phyloP scores from a whole-genome alignment of 1,140 invertebrate genomes.

The Atta colombica region DNA sequence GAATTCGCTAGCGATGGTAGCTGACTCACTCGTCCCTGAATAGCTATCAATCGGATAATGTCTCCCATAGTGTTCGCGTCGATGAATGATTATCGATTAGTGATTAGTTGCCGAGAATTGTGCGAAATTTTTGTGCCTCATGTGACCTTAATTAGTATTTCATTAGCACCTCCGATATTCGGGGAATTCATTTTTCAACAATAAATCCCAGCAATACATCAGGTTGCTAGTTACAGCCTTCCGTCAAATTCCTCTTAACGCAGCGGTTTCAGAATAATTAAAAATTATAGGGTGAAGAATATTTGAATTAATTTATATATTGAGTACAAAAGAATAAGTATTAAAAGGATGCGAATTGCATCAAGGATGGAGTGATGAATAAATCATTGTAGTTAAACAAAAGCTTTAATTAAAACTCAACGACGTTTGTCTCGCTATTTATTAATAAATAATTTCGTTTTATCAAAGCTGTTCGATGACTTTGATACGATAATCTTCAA shows the following conservation, averaged over 20 bases:
- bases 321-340: neutral
- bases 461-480: neutral
- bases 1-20: neutral
- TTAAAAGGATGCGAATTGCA: neutral
- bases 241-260: neutral
- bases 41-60: constrained; percentile 46
- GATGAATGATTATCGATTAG: constrained; percentile 50
- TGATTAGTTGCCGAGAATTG: constrained; percentile 28
- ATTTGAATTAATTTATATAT: neutral
- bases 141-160: constrained; percentile 45
- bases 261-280: neutral
- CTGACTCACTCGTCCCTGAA: constrained; percentile 10
- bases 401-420: constrained; percentile 26
- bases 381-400: constrained; percentile 8
- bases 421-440: constrained; percentile 1
- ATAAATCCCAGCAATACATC: constrained; percentile 13
- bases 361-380: neutral
- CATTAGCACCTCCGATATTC: neutral
- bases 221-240: neutral
- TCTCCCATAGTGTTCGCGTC: neutral
- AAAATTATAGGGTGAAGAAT: neutral
- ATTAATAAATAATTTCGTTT: constrained; percentile 17
- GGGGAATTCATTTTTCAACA: neutral
- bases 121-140: constrained; percentile 1
- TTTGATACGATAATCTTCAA: neutral